These are phyloP conservation scores for Atractosteus spatula DNA, from an alignment of 2,113 vertebrate genomes.

Conservation along the genomic window DNA sequence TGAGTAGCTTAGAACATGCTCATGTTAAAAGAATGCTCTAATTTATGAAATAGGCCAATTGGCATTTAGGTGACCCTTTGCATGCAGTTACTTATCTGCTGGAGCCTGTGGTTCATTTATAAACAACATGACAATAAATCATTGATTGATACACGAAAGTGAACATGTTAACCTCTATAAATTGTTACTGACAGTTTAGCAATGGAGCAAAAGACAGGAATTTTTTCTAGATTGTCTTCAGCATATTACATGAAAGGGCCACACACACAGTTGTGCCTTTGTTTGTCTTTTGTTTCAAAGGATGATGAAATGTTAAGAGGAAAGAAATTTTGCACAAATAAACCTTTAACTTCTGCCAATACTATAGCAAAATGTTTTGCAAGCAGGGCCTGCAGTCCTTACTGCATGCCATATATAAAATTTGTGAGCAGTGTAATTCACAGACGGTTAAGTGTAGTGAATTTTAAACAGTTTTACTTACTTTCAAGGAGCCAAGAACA, in stretches of 20 bases:
- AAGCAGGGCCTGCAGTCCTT: conserved; percentile 26
- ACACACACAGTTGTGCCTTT: conserved; percentile 75
- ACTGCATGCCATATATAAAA: too few relatives aligned
- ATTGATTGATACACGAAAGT: conserved; percentile 75
- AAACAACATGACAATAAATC: conserved; percentile 78
- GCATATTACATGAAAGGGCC: conserved; percentile 69
- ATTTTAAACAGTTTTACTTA: too few relatives aligned
- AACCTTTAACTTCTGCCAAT: conserved; percentile 71
- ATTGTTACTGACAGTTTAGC: conserved; percentile 81
- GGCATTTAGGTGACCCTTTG: conserved; percentile 79
- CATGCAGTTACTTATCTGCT: conserved; percentile 74
- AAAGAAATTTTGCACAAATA: conserved; percentile 68
- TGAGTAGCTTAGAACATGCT: conserved; percentile 62
- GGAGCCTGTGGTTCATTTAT: conserved; percentile 72
- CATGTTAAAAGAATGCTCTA: conserved; percentile 73
- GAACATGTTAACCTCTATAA: conserved; percentile 76
- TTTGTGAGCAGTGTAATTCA: too few relatives aligned
- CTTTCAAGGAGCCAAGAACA: too few relatives aligned
- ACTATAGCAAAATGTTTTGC: conserved; percentile 66
- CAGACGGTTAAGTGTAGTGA: too few relatives aligned
- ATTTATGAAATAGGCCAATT: conserved; percentile 74
- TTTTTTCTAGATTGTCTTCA: conserved; percentile 52
- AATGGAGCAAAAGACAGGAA: conserved; percentile 69
- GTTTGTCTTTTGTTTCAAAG: conserved; percentile 68
- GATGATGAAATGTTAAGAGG: conserved; percentile 75